phyloP scores from a whole-genome alignment of 2,113 vertebrate species.

The Cyprinus carpio region DNA sequence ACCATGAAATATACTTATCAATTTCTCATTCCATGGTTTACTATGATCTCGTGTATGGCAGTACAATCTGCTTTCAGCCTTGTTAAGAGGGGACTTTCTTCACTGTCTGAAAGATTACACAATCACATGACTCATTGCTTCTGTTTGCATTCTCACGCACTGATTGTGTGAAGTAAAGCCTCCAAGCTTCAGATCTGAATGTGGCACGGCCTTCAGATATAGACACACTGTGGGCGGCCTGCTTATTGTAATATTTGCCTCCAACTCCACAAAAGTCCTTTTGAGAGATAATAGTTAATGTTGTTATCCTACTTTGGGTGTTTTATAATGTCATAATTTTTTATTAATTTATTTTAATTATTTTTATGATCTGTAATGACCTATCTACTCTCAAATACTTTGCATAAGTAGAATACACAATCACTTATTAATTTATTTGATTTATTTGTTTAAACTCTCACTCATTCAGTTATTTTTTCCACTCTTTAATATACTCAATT shows the following conservation, averaged over 20 bases:
- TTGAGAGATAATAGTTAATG: not conserved
- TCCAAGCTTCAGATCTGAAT: constrained; percentile 36
- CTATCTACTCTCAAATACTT: not conserved
- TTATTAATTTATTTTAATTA: not conserved
- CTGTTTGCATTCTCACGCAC: constrained; percentile 57
- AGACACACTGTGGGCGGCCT: not conserved
- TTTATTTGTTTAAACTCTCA: not conserved
- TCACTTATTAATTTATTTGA: not conserved
- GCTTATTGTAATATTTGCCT: constrained; percentile 27
- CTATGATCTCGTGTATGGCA: not conserved
- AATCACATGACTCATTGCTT: constrained; percentile 49
- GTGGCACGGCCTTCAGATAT: constrained; percentile 11
- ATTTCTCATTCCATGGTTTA: not conserved
- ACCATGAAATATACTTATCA: not conserved
- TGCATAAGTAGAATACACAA: not conserved
- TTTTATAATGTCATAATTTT: not conserved
- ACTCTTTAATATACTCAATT: not conserved
- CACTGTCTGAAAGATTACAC: constrained; percentile 30
- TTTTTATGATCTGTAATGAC: not conserved
- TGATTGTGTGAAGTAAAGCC: constrained; percentile 55
- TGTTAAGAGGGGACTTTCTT: constrained; percentile 29
- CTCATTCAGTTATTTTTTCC: not conserved
- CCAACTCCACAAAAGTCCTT: not conserved
- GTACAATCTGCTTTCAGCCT: not conserved
- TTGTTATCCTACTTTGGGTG: not conserved